Evolutionary conservation across 2,797 vertebrate species (phyloP).

Genomic region (Gymnothorax javanicus): DNA sequence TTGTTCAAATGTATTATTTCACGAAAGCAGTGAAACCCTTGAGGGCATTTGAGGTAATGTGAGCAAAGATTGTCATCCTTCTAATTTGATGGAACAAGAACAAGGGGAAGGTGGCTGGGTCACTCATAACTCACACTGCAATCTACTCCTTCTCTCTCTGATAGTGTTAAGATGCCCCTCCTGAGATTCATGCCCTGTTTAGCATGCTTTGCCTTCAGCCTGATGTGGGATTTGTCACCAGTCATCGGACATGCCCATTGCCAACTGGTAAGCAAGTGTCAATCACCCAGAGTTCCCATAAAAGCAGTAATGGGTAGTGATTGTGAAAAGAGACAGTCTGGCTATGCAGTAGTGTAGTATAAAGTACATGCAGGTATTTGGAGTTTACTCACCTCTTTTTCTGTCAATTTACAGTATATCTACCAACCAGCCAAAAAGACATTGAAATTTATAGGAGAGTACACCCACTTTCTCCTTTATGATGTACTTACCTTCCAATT

Average conservation of each 20-base stretch:
- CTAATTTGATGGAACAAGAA: neutral
- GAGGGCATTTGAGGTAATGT: neutral
- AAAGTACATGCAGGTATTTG: no score
- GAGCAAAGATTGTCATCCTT: neutral
- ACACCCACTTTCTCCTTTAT: no score
- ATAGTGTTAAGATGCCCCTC: slow-evolving; percentile 76
- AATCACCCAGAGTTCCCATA: neutral
- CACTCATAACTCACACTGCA: neutral
- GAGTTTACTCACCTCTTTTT: no score
- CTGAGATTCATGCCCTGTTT: slow-evolving; percentile 55
- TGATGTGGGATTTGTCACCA: slow-evolving; percentile 53
- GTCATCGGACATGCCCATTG: slow-evolving; percentile 57
- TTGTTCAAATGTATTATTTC: neutral
- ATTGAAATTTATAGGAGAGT: no score
- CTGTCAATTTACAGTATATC: no score
- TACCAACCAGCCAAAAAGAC: no score
- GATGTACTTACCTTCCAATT: no score
- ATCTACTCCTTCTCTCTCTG: neutral
- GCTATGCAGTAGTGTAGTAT: no score
- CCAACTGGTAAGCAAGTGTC: slow-evolving; percentile 60
- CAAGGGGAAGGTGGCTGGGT: neutral
- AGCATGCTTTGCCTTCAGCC: slow-evolving; percentile 47
- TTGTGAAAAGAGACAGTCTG: neutral
- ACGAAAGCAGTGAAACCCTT: neutral
- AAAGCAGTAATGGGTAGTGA: neutral